Base-by-base conservation (phyloP, 1,140 invertebrate species). In the Euwallacea fornicatus region DNA sequence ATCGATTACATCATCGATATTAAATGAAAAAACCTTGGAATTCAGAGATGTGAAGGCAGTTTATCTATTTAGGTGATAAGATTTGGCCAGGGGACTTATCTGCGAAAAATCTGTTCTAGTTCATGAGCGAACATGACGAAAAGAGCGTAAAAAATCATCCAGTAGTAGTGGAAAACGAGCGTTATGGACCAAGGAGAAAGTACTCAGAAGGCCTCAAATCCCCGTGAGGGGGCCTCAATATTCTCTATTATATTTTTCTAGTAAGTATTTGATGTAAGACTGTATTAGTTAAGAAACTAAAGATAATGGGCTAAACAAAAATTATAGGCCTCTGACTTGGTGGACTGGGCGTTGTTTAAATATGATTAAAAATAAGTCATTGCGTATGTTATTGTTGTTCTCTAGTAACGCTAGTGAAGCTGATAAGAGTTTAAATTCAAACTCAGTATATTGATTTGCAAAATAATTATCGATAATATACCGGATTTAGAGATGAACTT, bases 161-260 rank as follows among this genome's bases (percentile, higher is more conserved):
- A 6, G 46, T 50, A 11, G 46, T 10, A 10, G 46, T 50, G 9
- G 13, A 11, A 11, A 50, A 50, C 13, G 7, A 9, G 8, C 21
- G 42, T 2, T 10, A 75, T 75, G 74, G 71, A 75, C 42, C 66
- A 69, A 41, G 67, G 60, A 6, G 61, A 66, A 41, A 44, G 47
- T 0, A n/a, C 42, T 9, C 42, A 44, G n/a, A 75, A 53, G 42
- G 43, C 68, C 13, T 13, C 7, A 10, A 73, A 75, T 54, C 74
- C 74, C 3, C 69, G 71, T 54, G 62, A 69, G 47, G 66, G 50
- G 6, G 71, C 74, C 6, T 72, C 70, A 6, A 47, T 75, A 10
- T 55, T 73, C 43, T 69, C 66, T 0, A 61, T 70, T 44, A 63
- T 75, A 59, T 67, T 69, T 59, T 75, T 75, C 50, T 73, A 61